Percentiles rank a stretch among this genome's conserved stretches.
Evolutionary conservation across 1,140 invertebrate genomes (phyloP).

Genomic region (Littorina saxatilis): DNA sequence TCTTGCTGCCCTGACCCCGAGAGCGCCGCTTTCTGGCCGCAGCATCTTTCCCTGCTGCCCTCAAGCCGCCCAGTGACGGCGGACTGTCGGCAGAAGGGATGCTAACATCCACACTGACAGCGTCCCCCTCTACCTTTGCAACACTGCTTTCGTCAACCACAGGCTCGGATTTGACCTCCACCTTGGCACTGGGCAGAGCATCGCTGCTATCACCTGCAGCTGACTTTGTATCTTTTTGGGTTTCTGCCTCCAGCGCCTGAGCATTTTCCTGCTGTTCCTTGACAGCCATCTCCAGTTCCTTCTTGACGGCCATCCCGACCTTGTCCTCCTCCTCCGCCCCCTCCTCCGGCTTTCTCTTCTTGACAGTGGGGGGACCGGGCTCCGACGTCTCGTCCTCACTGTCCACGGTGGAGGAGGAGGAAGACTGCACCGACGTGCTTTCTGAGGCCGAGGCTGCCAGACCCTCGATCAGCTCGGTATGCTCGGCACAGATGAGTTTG

Average conservation of each 20-base stretch:
- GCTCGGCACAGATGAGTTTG: slow-evolving; percentile 64
- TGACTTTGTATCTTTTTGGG: neutral
- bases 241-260: neutral
- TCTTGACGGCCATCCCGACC: neutral
- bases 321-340: neutral
- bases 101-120: neutral
- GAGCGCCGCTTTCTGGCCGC: neutral
- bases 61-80: neutral
- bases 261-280: neutral
- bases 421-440: slow-evolving; percentile 19
- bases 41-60: slow-evolving; percentile 18
- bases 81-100: neutral
- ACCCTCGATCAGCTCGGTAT: slow-evolving; percentile 59
- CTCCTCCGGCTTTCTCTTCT: neutral
- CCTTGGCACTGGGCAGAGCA: neutral
- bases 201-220: neutral
- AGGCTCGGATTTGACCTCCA: neutral
- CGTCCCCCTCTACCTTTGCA: neutral
- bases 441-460: slow-evolving; percentile 29
- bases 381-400: slow-evolving; percentile 22
- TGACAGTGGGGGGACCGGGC: neutral
- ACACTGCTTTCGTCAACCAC: neutral
- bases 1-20: slow-evolving; percentile 21
- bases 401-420: slow-evolving; percentile 2
- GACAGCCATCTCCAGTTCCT: neutral